Evolutionary conservation across 1,140 invertebrate genomes (phyloP), one percentile per base, ranked within the genome.

Genomic region (Eumeta japonica): DNA sequence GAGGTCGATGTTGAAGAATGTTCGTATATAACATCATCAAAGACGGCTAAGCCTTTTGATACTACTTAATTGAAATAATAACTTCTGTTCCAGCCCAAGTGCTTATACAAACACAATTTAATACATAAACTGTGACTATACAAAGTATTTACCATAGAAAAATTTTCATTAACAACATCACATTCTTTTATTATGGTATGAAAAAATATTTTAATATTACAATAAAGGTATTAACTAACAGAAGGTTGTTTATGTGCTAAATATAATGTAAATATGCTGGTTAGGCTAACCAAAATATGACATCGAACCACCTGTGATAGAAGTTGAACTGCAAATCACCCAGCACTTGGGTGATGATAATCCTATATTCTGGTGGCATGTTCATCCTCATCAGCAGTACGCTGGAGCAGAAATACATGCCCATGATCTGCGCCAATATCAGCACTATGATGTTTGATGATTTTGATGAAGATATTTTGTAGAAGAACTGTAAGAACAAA

Each of bases 251-350:
- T 94, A 62, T 94, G 93, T 11, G 92, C 92, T 35, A 97, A 77
- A 77, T 97, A 99, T 15, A 99, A 76, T 55, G 98, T 97, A 43
- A 89, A 85, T 60, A 99, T 97, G 45, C 93, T 97, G 13, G 92
- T 92, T 28, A 99, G 67, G 1, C 93, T 97, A 16, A 99, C 88
- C 33, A 81, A 73, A 99, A 99, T 68, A 99, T 99, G 1, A 99
- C 95, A 77, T 99, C 97, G 76, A 99, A 99, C 97, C 97, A 99
- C 33, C 97, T 83, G 75, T 99, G 97, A 68, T 99, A 99, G 79
- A 99, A 99, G 66, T 95, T 98, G 57, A 99, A 99, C 67, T 99
- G 95, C 37, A 99, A 74, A 66, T 98, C 95, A 4, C 97, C 97
- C 0, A 99, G 74, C 0, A 99, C 96, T 81, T 98, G 90, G 0